phyloP scores from a whole-genome alignment of 2,113 vertebrate genomes.

The Bagarius yarrelli region DNA sequence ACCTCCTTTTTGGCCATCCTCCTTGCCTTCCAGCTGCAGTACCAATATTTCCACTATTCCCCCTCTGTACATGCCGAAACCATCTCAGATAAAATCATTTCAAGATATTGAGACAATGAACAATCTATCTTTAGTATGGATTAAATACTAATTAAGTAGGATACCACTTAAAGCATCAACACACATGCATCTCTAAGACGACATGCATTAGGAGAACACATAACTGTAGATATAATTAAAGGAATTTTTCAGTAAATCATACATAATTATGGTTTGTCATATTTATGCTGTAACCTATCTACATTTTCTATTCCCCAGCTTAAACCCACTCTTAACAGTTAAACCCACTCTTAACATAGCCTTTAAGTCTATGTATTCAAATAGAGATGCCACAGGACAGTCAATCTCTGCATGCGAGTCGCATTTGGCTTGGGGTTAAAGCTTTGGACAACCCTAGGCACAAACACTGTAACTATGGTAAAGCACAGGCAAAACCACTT shows the following conservation, averaged over 20 bases:
- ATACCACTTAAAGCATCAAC: background rate
- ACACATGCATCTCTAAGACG: too few relatives aligned
- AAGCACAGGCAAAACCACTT: background rate
- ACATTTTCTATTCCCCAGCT: conserved; percentile 26
- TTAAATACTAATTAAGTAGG: background rate
- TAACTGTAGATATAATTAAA: background rate
- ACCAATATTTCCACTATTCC: too few relatives aligned
- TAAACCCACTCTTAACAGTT: conserved; percentile 17
- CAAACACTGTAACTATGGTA: background rate
- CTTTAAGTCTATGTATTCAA: background rate
- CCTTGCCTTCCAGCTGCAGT: too few relatives aligned
- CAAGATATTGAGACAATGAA: background rate
- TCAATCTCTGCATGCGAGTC: background rate
- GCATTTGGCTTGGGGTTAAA: background rate
- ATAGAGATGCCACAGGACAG: background rate
- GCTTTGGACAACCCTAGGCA: background rate
- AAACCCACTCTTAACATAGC: conserved; percentile 16
- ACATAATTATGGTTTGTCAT: conserved; percentile 45
- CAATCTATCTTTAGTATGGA: background rate
- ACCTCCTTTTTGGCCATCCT: too few relatives aligned
- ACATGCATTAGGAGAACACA: background rate
- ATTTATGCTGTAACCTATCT: conserved; percentile 37
- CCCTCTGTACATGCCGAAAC: too few relatives aligned
- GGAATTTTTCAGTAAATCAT: conserved; percentile 38
- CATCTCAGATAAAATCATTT: background rate